phyloP scores from a whole-genome alignment of 1,140 invertebrate species.

The Tetramorium parvispinum region DNA sequence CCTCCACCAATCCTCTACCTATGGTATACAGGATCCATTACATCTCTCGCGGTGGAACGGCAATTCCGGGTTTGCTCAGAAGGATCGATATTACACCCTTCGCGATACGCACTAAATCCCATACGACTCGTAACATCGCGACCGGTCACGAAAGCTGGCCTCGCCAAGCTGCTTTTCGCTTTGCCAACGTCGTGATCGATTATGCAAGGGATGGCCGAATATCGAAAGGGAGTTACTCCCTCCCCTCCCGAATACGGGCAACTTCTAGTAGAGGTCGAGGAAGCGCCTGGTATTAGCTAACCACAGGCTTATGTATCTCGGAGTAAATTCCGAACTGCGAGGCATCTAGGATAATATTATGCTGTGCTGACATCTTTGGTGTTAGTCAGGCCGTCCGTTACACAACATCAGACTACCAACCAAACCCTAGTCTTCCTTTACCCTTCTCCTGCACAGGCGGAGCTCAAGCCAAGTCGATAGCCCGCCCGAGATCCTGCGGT shows the following conservation, averaged over 20 bases:
- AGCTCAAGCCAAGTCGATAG: conserved; percentile 81
- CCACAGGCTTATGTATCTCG: conserved; percentile 75
- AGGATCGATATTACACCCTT: conserved; percentile 52
- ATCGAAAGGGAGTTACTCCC: conserved; percentile 27
- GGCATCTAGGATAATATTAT: conserved; percentile 78
- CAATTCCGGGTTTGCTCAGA: conserved; percentile 39
- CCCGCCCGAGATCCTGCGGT: conserved; percentile 82
- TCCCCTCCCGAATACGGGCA: conserved; percentile 54
- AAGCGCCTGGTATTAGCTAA: conserved; percentile 69
- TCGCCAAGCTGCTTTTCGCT: conserved; percentile 44
- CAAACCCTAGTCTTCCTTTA: conserved; percentile 64
- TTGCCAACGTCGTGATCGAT: conserved; percentile 38
- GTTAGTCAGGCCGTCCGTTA: conserved; percentile 77
- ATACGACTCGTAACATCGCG: conserved; percentile 67
- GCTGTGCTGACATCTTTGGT: conserved; percentile 78
- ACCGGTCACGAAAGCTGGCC: conserved; percentile 62
- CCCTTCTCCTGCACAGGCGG: conserved; percentile 61
- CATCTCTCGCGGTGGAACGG: conserved; percentile 33
- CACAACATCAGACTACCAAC: conserved; percentile 68
- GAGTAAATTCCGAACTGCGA: conserved; percentile 75
- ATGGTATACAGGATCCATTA: conserved; percentile 45
- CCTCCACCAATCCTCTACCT: neutral
- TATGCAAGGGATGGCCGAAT: conserved; percentile 31
- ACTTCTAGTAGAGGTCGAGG: conserved; percentile 69
- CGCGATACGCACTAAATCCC: conserved; percentile 59